Evolutionary conservation across 2,797 vertebrate species (phyloP), one percentile per base, ranked within the genome.

Genomic region (Platalea minor): DNA sequence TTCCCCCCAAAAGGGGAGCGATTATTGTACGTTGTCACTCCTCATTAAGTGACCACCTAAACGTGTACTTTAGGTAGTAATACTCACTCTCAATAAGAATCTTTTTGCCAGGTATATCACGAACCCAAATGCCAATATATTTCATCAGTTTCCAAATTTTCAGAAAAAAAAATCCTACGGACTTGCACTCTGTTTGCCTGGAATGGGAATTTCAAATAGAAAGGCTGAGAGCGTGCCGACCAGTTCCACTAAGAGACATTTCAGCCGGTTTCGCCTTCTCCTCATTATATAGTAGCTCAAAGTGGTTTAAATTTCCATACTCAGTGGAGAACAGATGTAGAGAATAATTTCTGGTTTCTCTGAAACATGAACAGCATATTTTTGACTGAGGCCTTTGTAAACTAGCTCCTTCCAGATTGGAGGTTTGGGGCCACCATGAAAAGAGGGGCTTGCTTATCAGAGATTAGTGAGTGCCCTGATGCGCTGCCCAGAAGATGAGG

Each of bases 331-430:
- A 33, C 5, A 24, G 77, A 87, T 21, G n/a, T 1, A 56, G 35
- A 45, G 57, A 93, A 61, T 25, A 37, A 88, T 46, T 95, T 31
- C 74, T 90, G 59, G 11, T 65, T 85, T 77, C 72, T 54, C 59
- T 78, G 81, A 54, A 69, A 39, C 33, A 9, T 0, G 3, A 72
- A n/a, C 85, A 78, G 79, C 17, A 0, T 16, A 17, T 59, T 92
- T 94, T 63, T 72, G 12, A 74, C 3, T 11, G 41, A 57, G 50
- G 12, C 18, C 16, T 92, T 77, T 69, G 86, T 5, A 41, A 92
- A 54, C 0, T 1, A 20, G 37, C 1, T 64, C 82, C n/a, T 89
- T 73, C 50, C 64, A 26, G 24, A 13, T 6, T 1, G 0, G 45
- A 81, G 29, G 29, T 41, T 70, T 70, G 75, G 25, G 41, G 65